These are phyloP conservation scores for Paramormyrops hopkinsi DNA, from an alignment of 2,797 vertebrate genomes.

Conservation along the genomic window DNA sequence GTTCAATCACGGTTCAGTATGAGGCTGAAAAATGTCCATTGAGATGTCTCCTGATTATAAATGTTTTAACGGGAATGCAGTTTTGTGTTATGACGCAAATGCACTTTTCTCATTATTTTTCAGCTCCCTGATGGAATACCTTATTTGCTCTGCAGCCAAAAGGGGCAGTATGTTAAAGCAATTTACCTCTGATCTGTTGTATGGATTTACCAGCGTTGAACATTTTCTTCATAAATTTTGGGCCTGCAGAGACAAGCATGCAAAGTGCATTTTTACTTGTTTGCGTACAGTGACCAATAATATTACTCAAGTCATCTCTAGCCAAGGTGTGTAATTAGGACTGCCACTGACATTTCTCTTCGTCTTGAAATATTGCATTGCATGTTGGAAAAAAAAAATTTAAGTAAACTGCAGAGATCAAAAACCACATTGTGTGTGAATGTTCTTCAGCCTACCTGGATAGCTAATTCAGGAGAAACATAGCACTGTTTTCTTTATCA, in stretches of 20 bases:
- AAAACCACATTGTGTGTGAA: not conserved
- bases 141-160: constrained; percentile 40
- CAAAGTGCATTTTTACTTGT: constrained; percentile 22
- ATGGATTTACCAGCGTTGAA: constrained; percentile 14
- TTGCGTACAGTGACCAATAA: not conserved
- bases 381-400: not conserved
- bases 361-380: not conserved
- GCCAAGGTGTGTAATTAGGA: not conserved
- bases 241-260: constrained; percentile 31
- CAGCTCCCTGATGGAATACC: constrained; percentile 15
- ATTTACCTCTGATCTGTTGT: constrained; percentile 23
- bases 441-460: not conserved
- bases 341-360: not conserved
- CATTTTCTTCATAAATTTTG: constrained; percentile 17
- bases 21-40: not conserved
- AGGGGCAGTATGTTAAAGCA: constrained; percentile 33
- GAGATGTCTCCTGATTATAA: not conserved
- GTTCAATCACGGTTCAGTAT: not conserved
- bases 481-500: not conserved
- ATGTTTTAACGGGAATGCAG: not conserved
- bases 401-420: not conserved
- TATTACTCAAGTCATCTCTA: not conserved
- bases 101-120: constrained; percentile 36
- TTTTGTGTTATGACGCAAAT: constrained; percentile 14
- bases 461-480: not conserved